Evolutionary conservation across 2,797 vertebrate species (phyloP), one percentile per base, ranked within the genome.

Genomic region (Kryptopterus vitreolus): DNA sequence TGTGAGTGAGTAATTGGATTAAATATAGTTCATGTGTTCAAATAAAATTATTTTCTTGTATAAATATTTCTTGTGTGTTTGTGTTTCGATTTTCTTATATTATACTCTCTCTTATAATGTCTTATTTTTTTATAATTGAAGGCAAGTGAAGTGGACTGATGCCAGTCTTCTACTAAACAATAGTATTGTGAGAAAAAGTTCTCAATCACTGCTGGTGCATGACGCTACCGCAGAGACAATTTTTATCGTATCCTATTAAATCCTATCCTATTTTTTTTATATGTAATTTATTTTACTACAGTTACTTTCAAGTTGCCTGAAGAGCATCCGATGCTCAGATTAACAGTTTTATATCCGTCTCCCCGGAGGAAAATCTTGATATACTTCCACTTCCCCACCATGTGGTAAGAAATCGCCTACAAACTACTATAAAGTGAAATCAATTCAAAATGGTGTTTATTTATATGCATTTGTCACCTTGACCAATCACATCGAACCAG

Each of bases 41-140:
- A 94, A 94, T 7, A 93, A 94, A 94, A 95, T 91, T 92, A 94
- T 93, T 94, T 94, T 95, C 90, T 93, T 91, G 91, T 92, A 91
- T 86, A 88, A 91, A 90, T 50, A 74, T 72, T 70, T 50, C 31
- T 48, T 26, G 57, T 33, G 24, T 29, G 73, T 62, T 61, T 62
- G 12, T 43, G 1, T 57, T 29, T 20, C 13, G 8, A 12, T 59
- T 24, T 53, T 35, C 12, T 46, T 52, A 29, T 20, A 52, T 70
- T n/a, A 4, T 52, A 8, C 7, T 43, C 8, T 59, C 7, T 43
- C 8, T 59, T n/a, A 2, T n/a, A 53, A 8, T 57, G n/a, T 24
- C 53, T 0, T 2, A 55, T 35, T 12, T 65, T n/a, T 35, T 43
- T 43, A 10, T 43, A 22, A 11, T 63, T 18, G 24, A 13, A 48